Evolutionary conservation across 2,113 vertebrate genomes (phyloP).

Genomic region (Bombycilla garrulus): DNA sequence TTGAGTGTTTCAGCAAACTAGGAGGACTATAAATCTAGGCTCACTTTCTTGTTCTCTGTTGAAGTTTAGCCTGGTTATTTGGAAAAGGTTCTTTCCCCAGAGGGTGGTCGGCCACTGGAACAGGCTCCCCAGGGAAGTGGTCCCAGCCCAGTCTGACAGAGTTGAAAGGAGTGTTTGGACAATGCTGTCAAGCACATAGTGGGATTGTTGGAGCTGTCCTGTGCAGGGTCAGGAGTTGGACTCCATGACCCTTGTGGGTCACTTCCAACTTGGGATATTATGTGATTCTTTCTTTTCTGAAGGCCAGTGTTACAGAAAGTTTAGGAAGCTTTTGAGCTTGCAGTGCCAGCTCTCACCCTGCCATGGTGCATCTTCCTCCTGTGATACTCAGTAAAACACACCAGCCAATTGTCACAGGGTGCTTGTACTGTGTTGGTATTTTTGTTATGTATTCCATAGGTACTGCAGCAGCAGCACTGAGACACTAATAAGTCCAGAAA

Average conservation of each 20-base stretch:
- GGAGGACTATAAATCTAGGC: neutral
- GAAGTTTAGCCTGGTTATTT: neutral
- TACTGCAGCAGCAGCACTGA: neutral
- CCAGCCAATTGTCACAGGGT: neutral
- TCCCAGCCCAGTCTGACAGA: neutral
- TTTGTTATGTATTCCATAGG: neutral
- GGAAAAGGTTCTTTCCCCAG: neutral
- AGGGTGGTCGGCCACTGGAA: neutral
- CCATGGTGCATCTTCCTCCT: neutral
- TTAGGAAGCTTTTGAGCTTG: neutral
- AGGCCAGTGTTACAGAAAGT: neutral
- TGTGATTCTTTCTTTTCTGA: neutral
- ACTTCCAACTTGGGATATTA: neutral
- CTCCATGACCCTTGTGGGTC: neutral
- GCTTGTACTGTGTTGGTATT: neutral
- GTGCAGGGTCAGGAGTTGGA: neutral
- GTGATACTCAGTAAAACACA: neutral
- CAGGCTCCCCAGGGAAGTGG: neutral
- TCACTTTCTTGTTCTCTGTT: neutral
- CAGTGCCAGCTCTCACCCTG: neutral
- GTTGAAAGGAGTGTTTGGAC: neutral
- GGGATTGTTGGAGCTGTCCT: neutral
- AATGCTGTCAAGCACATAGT: rapidly evolving
- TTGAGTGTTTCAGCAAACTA: neutral
- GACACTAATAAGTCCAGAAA: neutral